Evolutionary conservation across 2,797 vertebrate species (phyloP).

Genomic region (Myripristis murdjan): DNA sequence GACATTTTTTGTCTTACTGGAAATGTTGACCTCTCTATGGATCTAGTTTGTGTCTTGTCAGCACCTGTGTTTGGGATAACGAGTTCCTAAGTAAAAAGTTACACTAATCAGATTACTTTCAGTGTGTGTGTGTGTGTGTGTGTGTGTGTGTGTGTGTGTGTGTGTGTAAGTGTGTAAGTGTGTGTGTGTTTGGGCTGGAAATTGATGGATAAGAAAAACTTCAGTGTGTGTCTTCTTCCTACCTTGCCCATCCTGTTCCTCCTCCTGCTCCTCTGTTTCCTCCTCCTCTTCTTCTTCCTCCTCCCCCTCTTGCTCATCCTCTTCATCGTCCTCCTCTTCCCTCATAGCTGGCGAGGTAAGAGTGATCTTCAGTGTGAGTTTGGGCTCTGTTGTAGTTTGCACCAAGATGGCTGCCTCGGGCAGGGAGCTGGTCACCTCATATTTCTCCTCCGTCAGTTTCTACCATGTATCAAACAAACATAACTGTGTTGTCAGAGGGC

Average conservation of each 20-base stretch:
- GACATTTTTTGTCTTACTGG: slow-evolving; percentile 5
- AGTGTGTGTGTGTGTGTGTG: too few relatives aligned
- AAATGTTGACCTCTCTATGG: background rate
- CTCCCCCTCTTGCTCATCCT: slow-evolving; percentile 89
- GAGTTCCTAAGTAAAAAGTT: too few relatives aligned
- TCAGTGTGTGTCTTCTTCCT: slow-evolving; percentile 39
- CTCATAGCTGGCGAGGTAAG: slow-evolving; percentile 96
- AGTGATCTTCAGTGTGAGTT: slow-evolving; percentile 94
- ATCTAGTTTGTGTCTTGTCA: slow-evolving; percentile 21
- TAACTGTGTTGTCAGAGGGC: slow-evolving; percentile 51
- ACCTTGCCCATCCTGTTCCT: slow-evolving; percentile 69
- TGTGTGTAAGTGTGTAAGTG: too few relatives aligned
- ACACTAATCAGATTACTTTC: too few relatives aligned
- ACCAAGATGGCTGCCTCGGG: slow-evolving; percentile 95
- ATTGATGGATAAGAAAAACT: slow-evolving; percentile 15
- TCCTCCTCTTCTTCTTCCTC: slow-evolving; percentile 39
- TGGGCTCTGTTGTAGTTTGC: slow-evolving; percentile 91
- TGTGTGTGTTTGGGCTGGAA: too few relatives aligned
- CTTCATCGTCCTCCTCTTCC: slow-evolving; percentile 88
- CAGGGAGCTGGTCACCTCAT: slow-evolving; percentile 91
- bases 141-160: too few relatives aligned
- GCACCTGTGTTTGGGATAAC: too few relatives aligned
- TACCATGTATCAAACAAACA: slow-evolving; percentile 80
- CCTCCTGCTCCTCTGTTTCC: slow-evolving; percentile 34
- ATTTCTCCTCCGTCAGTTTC: slow-evolving; percentile 98